A percentile compares a stretch with the other conserved stretches of the same genome.
These are phyloP conservation scores for Vimba vimba DNA, from an alignment of 2,113 vertebrate species.

Conservation along the genomic window DNA sequence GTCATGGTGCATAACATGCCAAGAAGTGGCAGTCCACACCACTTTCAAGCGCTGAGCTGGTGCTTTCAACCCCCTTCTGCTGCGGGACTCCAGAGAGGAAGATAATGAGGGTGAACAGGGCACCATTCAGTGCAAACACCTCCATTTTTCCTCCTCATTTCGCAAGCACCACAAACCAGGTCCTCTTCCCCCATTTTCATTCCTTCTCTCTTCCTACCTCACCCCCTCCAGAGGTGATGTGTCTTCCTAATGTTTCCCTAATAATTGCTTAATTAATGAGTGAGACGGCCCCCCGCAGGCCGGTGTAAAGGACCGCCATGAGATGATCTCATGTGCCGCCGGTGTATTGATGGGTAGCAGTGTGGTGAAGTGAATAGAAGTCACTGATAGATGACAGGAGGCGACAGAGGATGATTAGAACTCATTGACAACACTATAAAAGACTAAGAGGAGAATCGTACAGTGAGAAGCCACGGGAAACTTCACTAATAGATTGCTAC, in stretches of 20 bases:
- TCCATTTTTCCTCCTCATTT: constrained; percentile 68
- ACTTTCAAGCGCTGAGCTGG: constrained; percentile 20
- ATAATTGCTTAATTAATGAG: constrained; percentile 62
- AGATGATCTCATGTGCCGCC: not conserved
- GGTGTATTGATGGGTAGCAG: constrained; percentile 25
- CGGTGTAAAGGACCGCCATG: constrained; percentile 11
- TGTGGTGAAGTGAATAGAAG: constrained; percentile 16
- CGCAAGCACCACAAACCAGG: constrained; percentile 43
- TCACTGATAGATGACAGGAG: constrained; percentile 10
- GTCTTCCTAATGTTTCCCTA: constrained; percentile 58
- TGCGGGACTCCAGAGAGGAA: constrained; percentile 60
- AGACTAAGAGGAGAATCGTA: constrained; percentile 1
- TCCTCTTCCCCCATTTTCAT: not conserved
- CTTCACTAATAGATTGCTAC: constrained; percentile 16
- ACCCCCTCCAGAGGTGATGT: constrained; percentile 49
- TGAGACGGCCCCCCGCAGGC: not conserved
- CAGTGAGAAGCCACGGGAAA: constrained; percentile 3
- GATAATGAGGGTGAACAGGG: constrained; percentile 69
- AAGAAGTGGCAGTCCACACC: constrained; percentile 55
- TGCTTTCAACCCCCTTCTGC: constrained; percentile 14
- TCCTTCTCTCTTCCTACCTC: constrained; percentile 28
- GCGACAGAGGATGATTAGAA: not conserved
- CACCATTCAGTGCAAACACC: constrained; percentile 57
- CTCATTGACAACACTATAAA: constrained; percentile 29
- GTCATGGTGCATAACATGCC: constrained; percentile 62